Base-by-base conservation (phyloP, 2,888 invertebrate species). In the Xestia ashworthii region DNA sequence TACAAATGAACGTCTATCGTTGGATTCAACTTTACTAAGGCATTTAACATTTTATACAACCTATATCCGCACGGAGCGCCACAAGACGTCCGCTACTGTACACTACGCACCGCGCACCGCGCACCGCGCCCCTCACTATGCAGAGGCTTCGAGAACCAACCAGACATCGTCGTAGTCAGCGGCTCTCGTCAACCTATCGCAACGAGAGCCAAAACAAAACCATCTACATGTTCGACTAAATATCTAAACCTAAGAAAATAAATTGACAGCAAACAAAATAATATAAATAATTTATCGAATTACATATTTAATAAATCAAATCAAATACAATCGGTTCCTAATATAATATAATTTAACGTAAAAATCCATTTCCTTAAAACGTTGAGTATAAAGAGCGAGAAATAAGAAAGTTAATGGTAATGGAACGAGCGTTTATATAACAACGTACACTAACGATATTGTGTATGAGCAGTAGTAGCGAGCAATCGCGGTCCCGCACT, bases 11-110 rank as follows among this genome's bases (percentile, higher is more conserved):
- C 80, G 74, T 62, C 71, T 79, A 74, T 70, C 69, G 69, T 81
- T 72, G 70, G 74, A 72, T 77, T 70, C 71, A 81, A 67, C 74
- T 83, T 88, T 88, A 89, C 90, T 91, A 92, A 92, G 92, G 91
- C 93, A 91, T 87, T 89, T 85, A 87, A 88, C 82, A 89, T 88
- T 91, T 91, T 92, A 92, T 93, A 94, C 93, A 93, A 91, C 83
- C 89, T 81, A 82, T 81, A 82, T 70, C 82, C 78, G 75, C 80
- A 50, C 53, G 44, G 12, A 70, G 74, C 73, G 69, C 58, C 67
- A 50, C 41, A 32, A n/a, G 25, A 16, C 44, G 32, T 32, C 9
- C 53, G 38, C 44, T 25, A 46, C 64, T 22, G 25, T 22, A 32
- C 25, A 44, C 44, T 19, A n/a, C 8, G 19, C 25, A 12, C 60